A percentile compares a stretch with the other conserved stretches of the same genome.
Evolutionary conservation across 2,888 invertebrate genomes (phyloP).

Genomic region (Dynastes grantii): DNA sequence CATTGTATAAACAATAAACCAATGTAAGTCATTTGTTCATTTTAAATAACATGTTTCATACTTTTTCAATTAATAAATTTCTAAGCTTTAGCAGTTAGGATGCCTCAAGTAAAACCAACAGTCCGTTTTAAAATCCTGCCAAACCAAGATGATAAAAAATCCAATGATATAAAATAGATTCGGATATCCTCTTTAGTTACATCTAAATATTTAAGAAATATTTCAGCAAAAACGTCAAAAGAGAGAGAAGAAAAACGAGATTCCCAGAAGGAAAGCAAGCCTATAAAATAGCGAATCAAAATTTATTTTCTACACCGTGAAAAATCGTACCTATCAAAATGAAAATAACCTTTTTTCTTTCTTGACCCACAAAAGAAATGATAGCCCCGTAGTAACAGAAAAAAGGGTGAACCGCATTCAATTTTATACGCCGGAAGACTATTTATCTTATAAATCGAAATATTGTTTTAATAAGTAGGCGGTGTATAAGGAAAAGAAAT

Average conservation of each 20-base stretch:
- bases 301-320: constrained; percentile 40
- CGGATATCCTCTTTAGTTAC: too few species aligned
- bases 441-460: constrained; percentile 49
- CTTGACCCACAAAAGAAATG: constrained; percentile 17
- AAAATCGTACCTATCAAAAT: constrained; percentile 49
- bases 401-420: constrained; percentile 30
- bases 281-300: constrained; percentile 31
- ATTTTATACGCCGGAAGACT: constrained; percentile 23
- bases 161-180: too few species aligned
- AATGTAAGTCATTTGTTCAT: too few species aligned
- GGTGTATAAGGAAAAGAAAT: constrained; percentile 35
- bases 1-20: too few species aligned
- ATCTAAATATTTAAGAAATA: too few species aligned
- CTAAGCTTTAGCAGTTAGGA: too few species aligned
- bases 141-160: too few species aligned
- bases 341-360: constrained; percentile 44
- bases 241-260: not conserved
- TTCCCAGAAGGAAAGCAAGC: not conserved
- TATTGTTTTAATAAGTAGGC: constrained; percentile 50
- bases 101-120: too few species aligned
- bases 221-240: too few species aligned
- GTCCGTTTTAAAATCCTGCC: too few species aligned
- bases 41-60: too few species aligned
- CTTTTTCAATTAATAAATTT: too few species aligned
- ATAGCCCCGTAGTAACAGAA: constrained; percentile 27